A percentile compares a stretch with the other conserved stretches of the same genome.
Conservation (phyloP, 2,797 vertebrate species). For the Triplophysa bombifrons region DNA sequence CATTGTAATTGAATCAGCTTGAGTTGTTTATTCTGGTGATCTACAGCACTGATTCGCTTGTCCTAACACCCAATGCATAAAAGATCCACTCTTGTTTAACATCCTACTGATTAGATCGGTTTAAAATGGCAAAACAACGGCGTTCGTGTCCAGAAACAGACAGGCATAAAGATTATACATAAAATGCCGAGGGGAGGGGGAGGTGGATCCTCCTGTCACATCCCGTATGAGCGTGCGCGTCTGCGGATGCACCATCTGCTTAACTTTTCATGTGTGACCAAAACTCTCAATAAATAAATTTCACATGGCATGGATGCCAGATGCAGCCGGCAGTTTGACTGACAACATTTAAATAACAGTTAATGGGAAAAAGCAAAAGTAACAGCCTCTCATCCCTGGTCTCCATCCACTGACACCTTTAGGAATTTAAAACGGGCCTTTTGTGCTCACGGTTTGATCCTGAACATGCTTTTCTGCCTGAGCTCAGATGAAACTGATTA, state of each 20-base stretch:
- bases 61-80: constrained; percentile 92
- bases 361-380: constrained; percentile 69
- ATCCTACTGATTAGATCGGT: constrained; percentile 92
- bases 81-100: constrained; percentile 95
- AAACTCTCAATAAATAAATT: constrained; percentile 89
- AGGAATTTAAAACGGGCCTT: constrained; percentile 57
- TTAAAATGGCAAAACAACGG: constrained; percentile 83
- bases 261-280: constrained; percentile 90
- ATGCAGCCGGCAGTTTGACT: constrained; percentile 76
- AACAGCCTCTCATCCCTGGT: constrained; percentile 53
- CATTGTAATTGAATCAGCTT: constrained; percentile 96
- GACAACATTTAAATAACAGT: constrained; percentile 80
- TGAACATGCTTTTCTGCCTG: constrained; percentile 35
- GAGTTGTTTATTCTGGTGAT: constrained; percentile 96
- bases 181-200: constrained; percentile 64
- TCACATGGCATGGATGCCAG: constrained; percentile 73
- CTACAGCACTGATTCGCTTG: constrained; percentile 89
- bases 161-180: constrained; percentile 82
- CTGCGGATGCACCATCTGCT: constrained; percentile 83
- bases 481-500: constrained; percentile 42
- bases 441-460: constrained; percentile 24
- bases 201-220: constrained; percentile 54
- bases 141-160: constrained; percentile 78
- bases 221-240: constrained; percentile 32
- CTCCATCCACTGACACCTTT: constrained; percentile 59